Percentiles rank a stretch among this genome's conserved stretches.
These are phyloP conservation scores for Diceros bicornis DNA, from an alignment of 2,797 vertebrate species.

Conservation along the genomic window DNA sequence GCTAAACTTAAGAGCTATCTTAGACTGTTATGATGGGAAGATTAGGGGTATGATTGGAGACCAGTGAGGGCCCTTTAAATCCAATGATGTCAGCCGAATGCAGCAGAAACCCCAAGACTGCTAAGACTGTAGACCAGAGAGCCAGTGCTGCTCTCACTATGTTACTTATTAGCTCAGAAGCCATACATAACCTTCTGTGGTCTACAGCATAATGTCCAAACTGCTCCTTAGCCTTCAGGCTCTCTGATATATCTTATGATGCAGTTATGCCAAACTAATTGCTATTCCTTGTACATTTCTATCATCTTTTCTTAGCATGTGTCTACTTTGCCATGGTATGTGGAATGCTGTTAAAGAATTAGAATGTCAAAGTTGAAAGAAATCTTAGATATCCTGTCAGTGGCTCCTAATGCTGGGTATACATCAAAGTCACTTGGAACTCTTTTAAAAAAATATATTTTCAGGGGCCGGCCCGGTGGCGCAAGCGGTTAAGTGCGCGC, in stretches of 20 bases:
- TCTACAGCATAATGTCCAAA: background rate
- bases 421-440: background rate
- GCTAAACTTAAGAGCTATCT: background rate
- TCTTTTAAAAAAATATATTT: background rate
- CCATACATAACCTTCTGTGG: background rate
- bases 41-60: background rate
- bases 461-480: too few species aligned
- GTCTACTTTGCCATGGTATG: background rate
- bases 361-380: background rate
- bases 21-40: background rate
- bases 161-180: background rate
- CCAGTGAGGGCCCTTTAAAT: background rate
- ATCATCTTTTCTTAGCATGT: background rate
- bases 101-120: background rate
- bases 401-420: background rate
- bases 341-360: background rate
- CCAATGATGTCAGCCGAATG: background rate
- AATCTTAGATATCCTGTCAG: background rate
- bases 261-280: background rate
- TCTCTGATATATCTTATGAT: background rate
- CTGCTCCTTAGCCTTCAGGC: background rate
- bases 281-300: background rate
- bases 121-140: background rate
- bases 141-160: background rate
- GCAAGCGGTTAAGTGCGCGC: too few species aligned